phyloP scores from a whole-genome alignment of 2,113 vertebrate genomes.

The Mesocricetus auratus region DNA sequence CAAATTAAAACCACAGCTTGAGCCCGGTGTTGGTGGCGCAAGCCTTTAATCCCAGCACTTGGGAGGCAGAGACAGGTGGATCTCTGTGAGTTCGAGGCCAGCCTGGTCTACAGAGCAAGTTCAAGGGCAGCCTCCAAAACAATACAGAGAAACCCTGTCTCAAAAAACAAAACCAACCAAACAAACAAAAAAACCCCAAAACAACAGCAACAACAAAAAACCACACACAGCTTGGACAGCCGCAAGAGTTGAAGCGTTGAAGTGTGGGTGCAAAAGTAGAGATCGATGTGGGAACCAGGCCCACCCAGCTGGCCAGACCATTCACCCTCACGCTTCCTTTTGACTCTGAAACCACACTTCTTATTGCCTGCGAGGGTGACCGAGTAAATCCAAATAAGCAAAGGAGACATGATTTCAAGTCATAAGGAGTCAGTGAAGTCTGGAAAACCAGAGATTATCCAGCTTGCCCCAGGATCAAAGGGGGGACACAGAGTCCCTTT shows the following conservation, averaged over 20 bases:
- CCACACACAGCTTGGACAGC: background rate
- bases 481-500: conserved; percentile 56
- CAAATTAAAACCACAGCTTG: background rate
- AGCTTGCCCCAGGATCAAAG: conserved; percentile 72
- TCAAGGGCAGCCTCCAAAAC: too few relatives aligned
- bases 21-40: too few relatives aligned
- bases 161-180: too few relatives aligned
- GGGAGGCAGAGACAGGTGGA: too few relatives aligned
- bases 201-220: too few relatives aligned
- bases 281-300: background rate
- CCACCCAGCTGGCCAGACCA: background rate
- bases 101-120: too few relatives aligned
- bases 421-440: background rate
- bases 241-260: background rate
- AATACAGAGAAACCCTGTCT: too few relatives aligned
- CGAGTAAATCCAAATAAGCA: background rate
- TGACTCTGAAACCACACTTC: background rate
- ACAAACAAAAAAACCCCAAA: too few relatives aligned
- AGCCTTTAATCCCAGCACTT: too few relatives aligned
- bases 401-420: background rate
- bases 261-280: background rate
- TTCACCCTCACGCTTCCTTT: background rate
- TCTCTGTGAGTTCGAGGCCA: too few relatives aligned
- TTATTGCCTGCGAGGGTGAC: background rate
- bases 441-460: conserved; percentile 8